Percentiles rank a stretch among this genome's conserved stretches.
Evolutionary conservation across 2,888 invertebrate species (phyloP).

Genomic region (Eurois occulta): DNA sequence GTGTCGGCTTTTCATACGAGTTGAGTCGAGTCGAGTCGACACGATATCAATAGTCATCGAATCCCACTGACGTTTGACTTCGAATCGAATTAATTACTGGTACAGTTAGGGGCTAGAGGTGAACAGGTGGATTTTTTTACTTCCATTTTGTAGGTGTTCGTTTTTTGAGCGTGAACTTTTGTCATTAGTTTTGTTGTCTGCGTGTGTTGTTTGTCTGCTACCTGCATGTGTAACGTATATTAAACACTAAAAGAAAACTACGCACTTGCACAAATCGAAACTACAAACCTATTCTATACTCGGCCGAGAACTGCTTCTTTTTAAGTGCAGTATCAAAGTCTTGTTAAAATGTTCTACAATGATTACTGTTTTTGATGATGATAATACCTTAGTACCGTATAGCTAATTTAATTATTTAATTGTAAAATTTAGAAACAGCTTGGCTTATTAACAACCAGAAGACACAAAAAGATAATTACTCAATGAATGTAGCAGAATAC

Average conservation of each 20-base stretch:
- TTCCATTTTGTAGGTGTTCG: constrained; percentile 44
- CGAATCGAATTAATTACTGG: constrained; percentile 84
- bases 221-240: neutral
- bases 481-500: neutral
- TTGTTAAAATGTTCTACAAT: neutral
- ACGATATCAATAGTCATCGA: constrained; percentile 87
- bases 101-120: constrained; percentile 81
- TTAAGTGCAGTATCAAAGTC: too few species aligned
- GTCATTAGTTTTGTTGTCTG: constrained; percentile 49
- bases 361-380: neutral
- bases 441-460: neutral
- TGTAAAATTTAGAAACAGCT: neutral
- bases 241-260: neutral
- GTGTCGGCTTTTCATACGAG: constrained; percentile 83
- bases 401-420: neutral
- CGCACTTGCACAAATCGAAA: neutral
- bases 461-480: too few species aligned
- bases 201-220: neutral
- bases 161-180: constrained; percentile 47
- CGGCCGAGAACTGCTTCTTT: neutral
- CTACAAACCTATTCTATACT: too few species aligned
- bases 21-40: constrained; percentile 43
- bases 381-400: too few species aligned
- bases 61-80: constrained; percentile 75
- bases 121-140: constrained; percentile 75